Evolutionary conservation across 2,888 invertebrate species (phyloP).

Genomic region (Odontomyia ornata): DNA sequence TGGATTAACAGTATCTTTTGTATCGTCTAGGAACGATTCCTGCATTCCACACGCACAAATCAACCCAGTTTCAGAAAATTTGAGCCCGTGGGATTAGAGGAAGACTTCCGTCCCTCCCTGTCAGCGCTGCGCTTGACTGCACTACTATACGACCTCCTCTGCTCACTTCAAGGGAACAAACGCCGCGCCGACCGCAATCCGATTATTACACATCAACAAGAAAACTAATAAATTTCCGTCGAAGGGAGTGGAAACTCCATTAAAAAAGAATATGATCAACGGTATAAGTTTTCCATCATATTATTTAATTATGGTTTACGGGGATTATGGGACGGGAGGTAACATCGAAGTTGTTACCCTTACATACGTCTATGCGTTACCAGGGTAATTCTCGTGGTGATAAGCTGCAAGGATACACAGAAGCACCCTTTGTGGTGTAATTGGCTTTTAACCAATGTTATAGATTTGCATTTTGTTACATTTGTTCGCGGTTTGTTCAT

Average conservation of each 20-base stretch:
- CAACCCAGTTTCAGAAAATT: conserved; percentile 16
- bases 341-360: not conserved
- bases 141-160: not conserved
- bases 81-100: conserved; percentile 16
- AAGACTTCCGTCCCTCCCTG: conserved; percentile 10
- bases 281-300: not conserved
- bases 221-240: conserved; percentile 22
- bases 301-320: conserved; percentile 33
- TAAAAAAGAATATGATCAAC: conserved; percentile 35
- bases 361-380: not conserved
- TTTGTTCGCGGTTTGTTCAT: not conserved
- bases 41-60: not conserved
- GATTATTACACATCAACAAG: conserved; percentile 19
- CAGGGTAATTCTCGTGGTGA: not conserved
- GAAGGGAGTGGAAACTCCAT: conserved; percentile 22
- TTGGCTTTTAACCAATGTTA: conserved; percentile 27
- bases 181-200: conserved; percentile 14
- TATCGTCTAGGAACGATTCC: not conserved
- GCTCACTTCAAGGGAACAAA: not conserved
- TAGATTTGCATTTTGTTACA: not conserved
- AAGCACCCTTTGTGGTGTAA: conserved; percentile 18
- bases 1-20: conserved; percentile 23
- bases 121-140: not conserved
- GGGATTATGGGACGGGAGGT: not conserved
- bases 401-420: not conserved